Percentiles rank a stretch among this genome's conserved stretches.
Evolutionary conservation across 2,888 invertebrate species (phyloP).

Genomic region (Ophion ellenae): DNA sequence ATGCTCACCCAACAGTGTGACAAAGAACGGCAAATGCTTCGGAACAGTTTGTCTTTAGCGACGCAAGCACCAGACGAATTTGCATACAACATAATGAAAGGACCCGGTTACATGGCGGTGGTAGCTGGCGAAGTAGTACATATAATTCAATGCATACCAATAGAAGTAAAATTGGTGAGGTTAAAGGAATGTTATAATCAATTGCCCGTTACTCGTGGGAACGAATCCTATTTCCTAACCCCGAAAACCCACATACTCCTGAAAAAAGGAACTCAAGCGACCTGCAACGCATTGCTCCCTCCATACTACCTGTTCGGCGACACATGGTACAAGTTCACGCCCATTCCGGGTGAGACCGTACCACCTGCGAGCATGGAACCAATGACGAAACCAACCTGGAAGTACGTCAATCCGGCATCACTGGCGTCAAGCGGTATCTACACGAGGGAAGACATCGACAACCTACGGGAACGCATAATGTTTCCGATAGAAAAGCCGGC

Average conservation of each 20-base stretch:
- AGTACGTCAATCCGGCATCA: constrained; percentile 6
- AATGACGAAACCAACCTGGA: constrained; percentile 45
- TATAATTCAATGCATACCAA: too few species aligned
- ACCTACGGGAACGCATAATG: constrained; percentile 39
- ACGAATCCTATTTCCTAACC: background rate
- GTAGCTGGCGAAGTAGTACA: too few species aligned
- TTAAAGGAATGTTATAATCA: background rate
- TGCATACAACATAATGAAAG: too few species aligned
- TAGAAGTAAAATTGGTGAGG: too few species aligned
- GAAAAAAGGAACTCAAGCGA: background rate
- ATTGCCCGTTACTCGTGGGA: background rate
- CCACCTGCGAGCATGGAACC: constrained; percentile 18
- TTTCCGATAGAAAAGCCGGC: constrained; percentile 43
- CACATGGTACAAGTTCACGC: constrained; percentile 62
- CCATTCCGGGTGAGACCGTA: constrained; percentile 6
- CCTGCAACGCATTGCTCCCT: background rate
- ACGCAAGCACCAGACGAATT: too few species aligned
- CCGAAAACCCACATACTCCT: background rate
- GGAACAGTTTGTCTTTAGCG: too few species aligned
- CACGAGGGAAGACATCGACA: constrained; percentile 32
- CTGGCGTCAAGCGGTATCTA: constrained; percentile 1
- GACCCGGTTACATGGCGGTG: too few species aligned
- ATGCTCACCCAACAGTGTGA: too few species aligned
- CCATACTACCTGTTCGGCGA: constrained; percentile 46
- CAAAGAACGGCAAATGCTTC: background rate